Conservation (phyloP, 1,140 invertebrate species). For the Zaprionus lachaisei region DNA sequence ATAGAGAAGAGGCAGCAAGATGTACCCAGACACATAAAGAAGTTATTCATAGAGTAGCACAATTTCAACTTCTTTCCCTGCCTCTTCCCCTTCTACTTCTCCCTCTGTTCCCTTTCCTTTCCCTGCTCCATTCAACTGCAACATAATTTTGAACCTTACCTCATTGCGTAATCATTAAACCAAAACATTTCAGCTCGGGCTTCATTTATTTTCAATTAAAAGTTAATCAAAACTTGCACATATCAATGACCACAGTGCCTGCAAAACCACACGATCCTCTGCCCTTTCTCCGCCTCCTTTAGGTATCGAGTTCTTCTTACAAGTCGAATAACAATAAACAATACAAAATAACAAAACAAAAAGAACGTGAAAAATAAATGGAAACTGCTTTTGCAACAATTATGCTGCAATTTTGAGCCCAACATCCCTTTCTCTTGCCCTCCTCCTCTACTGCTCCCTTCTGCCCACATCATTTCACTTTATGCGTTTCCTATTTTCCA, state of each 20-base stretch:
- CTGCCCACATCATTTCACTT: slow-evolving; percentile 30
- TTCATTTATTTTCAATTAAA: slow-evolving; percentile 74
- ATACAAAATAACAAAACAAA: slow-evolving; percentile 9
- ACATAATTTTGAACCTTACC: slow-evolving; percentile 4
- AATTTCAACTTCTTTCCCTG: not conserved
- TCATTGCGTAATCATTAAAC: slow-evolving; percentile 55
- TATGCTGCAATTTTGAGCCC: slow-evolving; percentile 61
- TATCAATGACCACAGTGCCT: slow-evolving; percentile 37
- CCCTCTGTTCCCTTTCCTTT: not conserved
- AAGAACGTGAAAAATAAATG: slow-evolving; percentile 9
- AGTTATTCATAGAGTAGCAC: not conserved
- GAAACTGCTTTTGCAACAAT: slow-evolving; percentile 65
- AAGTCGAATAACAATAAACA: slow-evolving; percentile 14
- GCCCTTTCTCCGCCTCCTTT: not conserved
- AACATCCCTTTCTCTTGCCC: not conserved
- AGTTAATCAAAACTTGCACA: slow-evolving; percentile 72
- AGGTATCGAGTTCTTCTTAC: not conserved
- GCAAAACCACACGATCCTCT: not conserved
- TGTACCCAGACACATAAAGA: not conserved
- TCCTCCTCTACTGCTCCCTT: not conserved
- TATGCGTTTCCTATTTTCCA: slow-evolving; percentile 64
- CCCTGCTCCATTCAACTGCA: not conserved
- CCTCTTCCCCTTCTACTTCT: not conserved
- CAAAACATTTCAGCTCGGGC: slow-evolving; percentile 39
- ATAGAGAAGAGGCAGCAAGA: not conserved